phyloP scores from a whole-genome alignment of 1,140 invertebrate genomes.

The Lordiphosa stackelbergi region DNA sequence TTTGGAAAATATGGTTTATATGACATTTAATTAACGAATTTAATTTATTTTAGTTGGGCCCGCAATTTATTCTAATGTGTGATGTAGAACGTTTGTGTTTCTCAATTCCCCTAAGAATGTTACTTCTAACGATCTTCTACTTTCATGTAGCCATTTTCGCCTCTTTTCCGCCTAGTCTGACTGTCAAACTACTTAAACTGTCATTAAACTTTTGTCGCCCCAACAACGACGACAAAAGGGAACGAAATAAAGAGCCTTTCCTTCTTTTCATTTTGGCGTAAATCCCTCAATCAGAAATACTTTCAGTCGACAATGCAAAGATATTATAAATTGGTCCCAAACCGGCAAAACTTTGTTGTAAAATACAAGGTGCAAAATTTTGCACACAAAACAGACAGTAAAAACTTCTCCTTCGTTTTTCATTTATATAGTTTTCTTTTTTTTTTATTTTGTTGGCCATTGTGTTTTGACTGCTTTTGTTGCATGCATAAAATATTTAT shows the following conservation, averaged over 20 bases:
- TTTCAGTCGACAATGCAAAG: constrained; percentile 23
- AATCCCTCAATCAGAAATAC: constrained; percentile 39
- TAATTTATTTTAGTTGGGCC: too few relatives aligned
- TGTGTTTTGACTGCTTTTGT: constrained; percentile 67
- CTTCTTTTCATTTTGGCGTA: constrained; percentile 17
- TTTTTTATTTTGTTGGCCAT: constrained; percentile 36
- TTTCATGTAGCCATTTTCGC: too few relatives aligned
- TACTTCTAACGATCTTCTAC: too few relatives aligned
- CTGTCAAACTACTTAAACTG: constrained; percentile 74
- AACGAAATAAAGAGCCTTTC: constrained; percentile 24
- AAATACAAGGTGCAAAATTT: constrained; percentile 56
- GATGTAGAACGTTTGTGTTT: too few relatives aligned
- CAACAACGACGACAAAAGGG: constrained; percentile 30
- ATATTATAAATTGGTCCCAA: constrained; percentile 53
- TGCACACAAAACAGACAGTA: constrained; percentile 38
- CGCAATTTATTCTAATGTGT: too few relatives aligned
- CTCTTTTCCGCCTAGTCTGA: background rate
- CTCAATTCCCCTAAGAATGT: too few relatives aligned
- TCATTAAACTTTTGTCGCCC: constrained; percentile 73
- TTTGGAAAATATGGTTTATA: too few relatives aligned
- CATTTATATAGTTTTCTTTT: background rate
- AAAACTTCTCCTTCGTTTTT: constrained; percentile 17
- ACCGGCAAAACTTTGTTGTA: constrained; percentile 46
- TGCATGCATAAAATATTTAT: constrained; percentile 74
- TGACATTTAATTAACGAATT: too few relatives aligned